Percentiles rank a stretch among this genome's conserved stretches.
Evolutionary conservation across 1,140 invertebrate species (phyloP).

Genomic region (Rhagoletis zephyria): DNA sequence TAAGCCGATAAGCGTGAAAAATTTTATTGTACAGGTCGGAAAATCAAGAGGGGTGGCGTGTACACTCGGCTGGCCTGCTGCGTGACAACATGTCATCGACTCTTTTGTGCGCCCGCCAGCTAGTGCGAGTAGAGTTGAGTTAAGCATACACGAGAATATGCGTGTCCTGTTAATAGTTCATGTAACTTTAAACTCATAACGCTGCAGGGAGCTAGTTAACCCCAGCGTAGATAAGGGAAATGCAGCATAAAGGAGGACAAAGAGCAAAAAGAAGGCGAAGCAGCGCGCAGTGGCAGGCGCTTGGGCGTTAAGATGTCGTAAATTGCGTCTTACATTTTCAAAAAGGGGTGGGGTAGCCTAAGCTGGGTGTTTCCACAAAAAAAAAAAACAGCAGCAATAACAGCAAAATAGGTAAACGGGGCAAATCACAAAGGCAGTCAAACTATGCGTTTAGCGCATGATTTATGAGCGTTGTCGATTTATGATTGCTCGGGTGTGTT

Average conservation of each 20-base stretch:
- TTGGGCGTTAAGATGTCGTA: slow-evolving; percentile 11
- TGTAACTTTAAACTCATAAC: slow-evolving; percentile 38
- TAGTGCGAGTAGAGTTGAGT: too few relatives aligned
- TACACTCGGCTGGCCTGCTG: not conserved
- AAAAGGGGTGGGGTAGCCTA: not conserved
- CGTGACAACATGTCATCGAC: slow-evolving; percentile 33
- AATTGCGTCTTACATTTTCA: slow-evolving; percentile 29
- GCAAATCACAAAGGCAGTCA: not conserved
- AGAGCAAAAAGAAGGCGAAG: too few relatives aligned
- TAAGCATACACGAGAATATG: not conserved
- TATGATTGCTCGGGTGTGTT: not conserved
- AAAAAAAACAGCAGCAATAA: not conserved
- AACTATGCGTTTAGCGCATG: slow-evolving; percentile 25
- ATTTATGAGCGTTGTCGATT: not conserved
- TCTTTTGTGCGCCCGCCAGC: not conserved
- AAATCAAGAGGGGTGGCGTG: not conserved
- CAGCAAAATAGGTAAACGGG: not conserved
- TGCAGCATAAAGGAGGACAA: too few relatives aligned
- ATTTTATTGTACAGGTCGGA: slow-evolving; percentile 39
- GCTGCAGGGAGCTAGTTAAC: not conserved
- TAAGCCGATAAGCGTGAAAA: slow-evolving; percentile 8
- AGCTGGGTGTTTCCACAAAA: not conserved
- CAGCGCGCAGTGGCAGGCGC: not conserved
- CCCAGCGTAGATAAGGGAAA: not conserved
- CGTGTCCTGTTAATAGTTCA: slow-evolving; percentile 40